Evolutionary conservation across 2,797 vertebrate genomes (phyloP).

Genomic region (Halcyon smyrnensis): DNA sequence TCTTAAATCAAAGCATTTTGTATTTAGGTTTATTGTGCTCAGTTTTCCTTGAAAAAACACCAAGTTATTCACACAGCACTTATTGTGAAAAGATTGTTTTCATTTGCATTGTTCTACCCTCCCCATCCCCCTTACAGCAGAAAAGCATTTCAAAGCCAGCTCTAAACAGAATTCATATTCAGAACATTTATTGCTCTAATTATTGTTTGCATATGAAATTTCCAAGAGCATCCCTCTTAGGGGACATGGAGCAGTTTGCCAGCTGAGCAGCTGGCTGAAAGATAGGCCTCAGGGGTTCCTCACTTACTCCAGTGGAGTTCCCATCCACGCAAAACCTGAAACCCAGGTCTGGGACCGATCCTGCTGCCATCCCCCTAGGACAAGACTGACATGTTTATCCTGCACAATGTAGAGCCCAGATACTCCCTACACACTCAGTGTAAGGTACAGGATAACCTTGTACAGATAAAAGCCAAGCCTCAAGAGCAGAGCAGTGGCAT

Average conservation of each 20-base stretch:
- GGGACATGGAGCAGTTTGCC: background rate
- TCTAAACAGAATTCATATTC: background rate
- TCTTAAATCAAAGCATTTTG: background rate
- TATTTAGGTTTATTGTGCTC: background rate
- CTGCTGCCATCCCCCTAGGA: background rate
- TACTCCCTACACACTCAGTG: fast-evolving
- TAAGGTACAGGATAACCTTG: background rate
- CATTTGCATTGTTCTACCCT: background rate
- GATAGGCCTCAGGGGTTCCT: background rate
- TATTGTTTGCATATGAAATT: slow-evolving; percentile 31
- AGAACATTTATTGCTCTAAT: slow-evolving; percentile 42
- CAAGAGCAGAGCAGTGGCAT: background rate
- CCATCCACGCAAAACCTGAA: background rate
- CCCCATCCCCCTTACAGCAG: background rate
- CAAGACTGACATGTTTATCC: fast-evolving
- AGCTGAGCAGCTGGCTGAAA: background rate
- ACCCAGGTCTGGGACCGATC: background rate
- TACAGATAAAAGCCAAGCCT: background rate
- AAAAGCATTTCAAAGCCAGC: background rate
- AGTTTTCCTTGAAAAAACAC: background rate
- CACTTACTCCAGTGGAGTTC: background rate
- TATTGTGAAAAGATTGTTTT: background rate
- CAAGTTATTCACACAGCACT: background rate
- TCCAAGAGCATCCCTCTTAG: background rate
- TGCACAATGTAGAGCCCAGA: background rate